Base-by-base conservation (phyloP, 2,113 vertebrate genomes). In the Esox niger region DNA sequence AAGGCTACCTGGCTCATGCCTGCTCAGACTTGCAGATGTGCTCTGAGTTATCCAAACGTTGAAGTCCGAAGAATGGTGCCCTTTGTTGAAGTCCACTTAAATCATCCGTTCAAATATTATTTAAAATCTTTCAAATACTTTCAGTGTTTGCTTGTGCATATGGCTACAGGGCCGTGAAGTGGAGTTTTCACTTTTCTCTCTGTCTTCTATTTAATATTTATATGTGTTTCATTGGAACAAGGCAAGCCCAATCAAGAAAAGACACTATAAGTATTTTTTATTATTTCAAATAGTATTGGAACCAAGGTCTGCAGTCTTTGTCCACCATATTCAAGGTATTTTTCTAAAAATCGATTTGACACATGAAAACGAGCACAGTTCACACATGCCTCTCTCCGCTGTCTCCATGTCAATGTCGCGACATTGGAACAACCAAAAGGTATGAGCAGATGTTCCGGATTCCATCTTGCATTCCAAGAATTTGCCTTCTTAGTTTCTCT, bases 401-500 rank as follows among this genome's bases (percentile, higher is more conserved):
- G 80, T 73, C 61, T 70, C 73, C 56, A 71, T 58, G 33, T 73
- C 70, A 64, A 8, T 63, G 15, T 64, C 62, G 9, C 26, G 13
- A 27, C 30, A 35, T 23, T 46, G 46, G 46, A 1, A 43, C 13
- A n/a, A 63, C 2, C 15, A 15, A 38, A 61, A 76, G 13, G 64
- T 62, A 29, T 80, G 64, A 20, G 62, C 71, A 77, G 71, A 79
- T 73, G 71, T 71, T 64, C 62, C 63, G 70, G 68, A 72, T 74
- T 80, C 80, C 66, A 66, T 61, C 52, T 68, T 17, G 68, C 74
- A 62, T 76, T 74, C 66, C 75, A 70, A 64, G 75, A 65, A 60
- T 60, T 63, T 31, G 52, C 66, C 73, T 77, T 75, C 56, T 30
- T 3, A 25, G 17, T 76, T 72, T 76, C 46, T 47, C 77, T 72